A percentile compares a stretch with the other conserved stretches of the same genome.
These are phyloP conservation scores for Pyralis farinalis DNA, from an alignment of 2,888 invertebrate species.

Conservation along the genomic window DNA sequence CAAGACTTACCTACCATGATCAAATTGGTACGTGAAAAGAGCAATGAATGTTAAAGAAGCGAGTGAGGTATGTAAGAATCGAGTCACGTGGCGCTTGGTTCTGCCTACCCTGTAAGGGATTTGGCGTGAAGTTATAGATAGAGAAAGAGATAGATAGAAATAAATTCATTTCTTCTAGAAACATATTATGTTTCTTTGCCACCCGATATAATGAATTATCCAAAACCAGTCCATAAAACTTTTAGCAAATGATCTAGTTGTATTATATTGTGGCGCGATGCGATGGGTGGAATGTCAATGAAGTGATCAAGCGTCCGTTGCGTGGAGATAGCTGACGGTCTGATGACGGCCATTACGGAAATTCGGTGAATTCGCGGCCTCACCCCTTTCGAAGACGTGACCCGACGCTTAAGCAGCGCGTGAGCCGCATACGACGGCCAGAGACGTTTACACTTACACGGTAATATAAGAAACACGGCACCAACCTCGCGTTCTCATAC, in stretches of 20 bases:
- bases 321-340: slow-evolving; percentile 33
- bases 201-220: too few species aligned
- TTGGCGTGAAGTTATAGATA: too few species aligned
- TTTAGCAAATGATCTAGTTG: slow-evolving; percentile 20
- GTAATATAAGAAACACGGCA: slow-evolving; percentile 2
- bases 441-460: slow-evolving; percentile 15
- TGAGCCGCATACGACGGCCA: slow-evolving; percentile 38
- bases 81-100: too few species aligned
- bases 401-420: slow-evolving; percentile 40
- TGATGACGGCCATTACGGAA: slow-evolving; percentile 60
- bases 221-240: slow-evolving; percentile 1
- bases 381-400: slow-evolving; percentile 66
- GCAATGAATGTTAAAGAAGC: too few species aligned
- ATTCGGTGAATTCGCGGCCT: slow-evolving; percentile 60
- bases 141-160: too few species aligned
- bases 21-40: too few species aligned
- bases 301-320: slow-evolving; percentile 41
- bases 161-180: too few species aligned
- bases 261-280: slow-evolving; percentile 9
- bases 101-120: too few species aligned
- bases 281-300: slow-evolving; percentile 39
- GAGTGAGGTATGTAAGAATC: too few species aligned
- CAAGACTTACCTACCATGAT: too few species aligned
- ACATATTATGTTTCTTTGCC: too few species aligned
- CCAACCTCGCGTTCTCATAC: not conserved